Evolutionary conservation across 2,797 vertebrate species (phyloP), one percentile per base, ranked within the genome.

Genomic region (Gymnoscopelus microlampas): DNA sequence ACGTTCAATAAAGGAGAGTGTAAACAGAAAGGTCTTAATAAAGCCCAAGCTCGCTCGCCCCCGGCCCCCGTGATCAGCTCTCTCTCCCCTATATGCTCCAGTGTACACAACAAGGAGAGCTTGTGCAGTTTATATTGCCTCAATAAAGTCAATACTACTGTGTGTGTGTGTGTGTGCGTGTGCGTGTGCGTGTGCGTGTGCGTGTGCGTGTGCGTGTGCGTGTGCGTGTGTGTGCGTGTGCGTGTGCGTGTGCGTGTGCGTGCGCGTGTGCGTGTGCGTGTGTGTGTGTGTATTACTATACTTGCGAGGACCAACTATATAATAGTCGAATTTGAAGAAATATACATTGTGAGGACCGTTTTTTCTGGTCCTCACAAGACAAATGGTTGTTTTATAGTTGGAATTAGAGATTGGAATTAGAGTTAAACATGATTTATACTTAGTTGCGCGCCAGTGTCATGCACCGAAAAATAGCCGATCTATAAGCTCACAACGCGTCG

Each of bases 1-100:
- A 86, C 3, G 69, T 86, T 89, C 88, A 92, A 92, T 93, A 92
- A 92, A 91, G 74, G 47, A 56, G 66, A 88, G 81, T 68, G 81
- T 91, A 92, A 93, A 92, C 88, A 91, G 78, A 91, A 78, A 76
- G 74, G 84, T 87, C 82, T 90, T 89, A 87, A 91, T 93, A 91
- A 90, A 90, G 78, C 63, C 8, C 24, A 65, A 54, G 54, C 67
- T 83, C 82, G 19, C 19, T 19, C 19, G 19, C 19, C 86, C 79
- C 86, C 79, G 76, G 64, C 59, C 39, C 15, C 71, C 77, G 55
- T 48, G 76, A 84, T 85, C 74, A 56, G 70, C 70, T 83, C 68
- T 69, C 32, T 5, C 32, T 2, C 32, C 5, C 39, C 84, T 85
- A 84, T 81, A 80, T 68, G 82, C 72, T 72, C 64, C 55, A 15